These are phyloP conservation scores for Loripinus fragilis DNA, from an alignment of 2,888 invertebrate species.

Conservation along the genomic window DNA sequence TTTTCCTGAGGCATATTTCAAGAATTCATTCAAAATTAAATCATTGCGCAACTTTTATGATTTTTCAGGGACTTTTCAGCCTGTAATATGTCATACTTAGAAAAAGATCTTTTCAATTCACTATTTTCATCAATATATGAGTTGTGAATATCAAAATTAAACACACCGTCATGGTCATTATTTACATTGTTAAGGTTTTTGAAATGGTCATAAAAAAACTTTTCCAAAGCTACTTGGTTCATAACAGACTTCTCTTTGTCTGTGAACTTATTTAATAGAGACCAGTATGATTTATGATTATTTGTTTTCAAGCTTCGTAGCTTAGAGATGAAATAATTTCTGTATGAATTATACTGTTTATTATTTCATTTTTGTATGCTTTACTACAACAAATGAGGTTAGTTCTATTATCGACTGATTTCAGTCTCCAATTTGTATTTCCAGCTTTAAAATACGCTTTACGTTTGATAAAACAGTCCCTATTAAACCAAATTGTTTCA, in stretches of 20 bases:
- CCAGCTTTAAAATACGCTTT: slow-evolving; percentile 5
- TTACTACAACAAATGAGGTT: slow-evolving; percentile 8
- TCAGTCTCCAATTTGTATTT: not conserved
- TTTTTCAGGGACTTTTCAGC: slow-evolving; percentile 6
- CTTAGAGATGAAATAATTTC: slow-evolving; percentile 8
- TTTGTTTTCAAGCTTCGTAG: not conserved
- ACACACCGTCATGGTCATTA: not conserved
- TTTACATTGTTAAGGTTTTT: slow-evolving; percentile 11
- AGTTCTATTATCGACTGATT: slow-evolving; percentile 5
- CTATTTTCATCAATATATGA: not conserved
- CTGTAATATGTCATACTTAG: not conserved
- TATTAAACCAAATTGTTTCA: slow-evolving; percentile 2
- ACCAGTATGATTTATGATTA: slow-evolving; percentile 11
- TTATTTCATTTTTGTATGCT: slow-evolving; percentile 10
- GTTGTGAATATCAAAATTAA: not conserved
- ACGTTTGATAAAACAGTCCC: slow-evolving; percentile 7
- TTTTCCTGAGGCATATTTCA: slow-evolving; percentile 11
- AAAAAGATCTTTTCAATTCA: not conserved
- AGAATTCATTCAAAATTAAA: slow-evolving; percentile 8
- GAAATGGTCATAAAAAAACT: slow-evolving; percentile 8
- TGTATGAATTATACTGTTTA: slow-evolving; percentile 6
- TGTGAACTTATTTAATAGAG: not conserved
- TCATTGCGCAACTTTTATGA: slow-evolving; percentile 13
- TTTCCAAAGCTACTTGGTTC: slow-evolving; percentile 10
- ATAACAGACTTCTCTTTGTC: slow-evolving; percentile 3